Conservation (phyloP, 1,140 invertebrate genomes). For the Drosophila sucinea region DNA sequence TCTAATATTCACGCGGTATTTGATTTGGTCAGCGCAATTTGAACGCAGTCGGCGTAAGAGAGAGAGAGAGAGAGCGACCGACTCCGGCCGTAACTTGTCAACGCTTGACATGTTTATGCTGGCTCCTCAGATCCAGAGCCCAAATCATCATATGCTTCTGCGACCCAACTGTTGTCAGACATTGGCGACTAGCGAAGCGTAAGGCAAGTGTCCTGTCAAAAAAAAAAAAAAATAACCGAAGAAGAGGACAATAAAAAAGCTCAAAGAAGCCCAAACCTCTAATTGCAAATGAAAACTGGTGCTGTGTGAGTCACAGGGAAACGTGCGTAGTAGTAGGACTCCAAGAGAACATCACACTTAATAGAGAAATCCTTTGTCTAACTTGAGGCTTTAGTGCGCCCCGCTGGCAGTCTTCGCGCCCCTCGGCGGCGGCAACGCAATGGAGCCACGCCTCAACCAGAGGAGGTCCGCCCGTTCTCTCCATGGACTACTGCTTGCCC, state of each 20-base stretch:
- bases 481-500: slow-evolving; percentile 39
- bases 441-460: slow-evolving; percentile 32
- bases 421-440: slow-evolving; percentile 26
- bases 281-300: slow-evolving; percentile 53
- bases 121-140: slow-evolving; percentile 4
- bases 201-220: neutral
- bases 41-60: slow-evolving; percentile 3
- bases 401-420: slow-evolving; percentile 13
- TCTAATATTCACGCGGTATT: slow-evolving; percentile 1
- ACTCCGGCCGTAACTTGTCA: neutral
- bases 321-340: slow-evolving; percentile 33
- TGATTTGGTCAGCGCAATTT: slow-evolving; percentile 17
- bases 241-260: slow-evolving; percentile 7
- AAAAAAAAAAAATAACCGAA: neutral
- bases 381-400: slow-evolving; percentile 17
- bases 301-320: slow-evolving; percentile 19
- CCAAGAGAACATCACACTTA: slow-evolving; percentile 33
- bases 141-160: slow-evolving; percentile 13
- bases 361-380: slow-evolving; percentile 56
- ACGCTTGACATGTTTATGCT: neutral
- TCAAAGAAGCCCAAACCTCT: slow-evolving; percentile 15
- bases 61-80: neutral
- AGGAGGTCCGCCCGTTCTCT: slow-evolving; percentile 14
- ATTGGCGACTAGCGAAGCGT: slow-evolving; percentile 14
- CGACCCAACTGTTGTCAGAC: slow-evolving; percentile 4